Evolutionary conservation across 2,113 vertebrate species (phyloP).

Genomic region (Gadus chalcogrammus): DNA sequence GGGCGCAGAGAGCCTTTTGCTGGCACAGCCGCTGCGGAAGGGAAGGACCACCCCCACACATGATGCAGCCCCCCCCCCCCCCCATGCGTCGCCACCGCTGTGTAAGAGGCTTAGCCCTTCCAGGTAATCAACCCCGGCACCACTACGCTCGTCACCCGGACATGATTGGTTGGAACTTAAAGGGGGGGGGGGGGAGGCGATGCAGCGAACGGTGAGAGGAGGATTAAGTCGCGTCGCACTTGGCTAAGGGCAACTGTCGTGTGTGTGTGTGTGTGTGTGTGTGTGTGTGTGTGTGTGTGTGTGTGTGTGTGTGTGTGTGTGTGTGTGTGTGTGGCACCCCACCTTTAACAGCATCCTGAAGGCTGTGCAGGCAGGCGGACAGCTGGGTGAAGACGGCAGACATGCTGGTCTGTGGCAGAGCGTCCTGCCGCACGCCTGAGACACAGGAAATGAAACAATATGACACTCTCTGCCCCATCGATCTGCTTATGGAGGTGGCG

Average conservation of each 20-base stretch:
- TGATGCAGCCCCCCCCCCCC: not conserved
- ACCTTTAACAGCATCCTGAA: conserved; percentile 90
- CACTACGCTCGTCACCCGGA: no score
- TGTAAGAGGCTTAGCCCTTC: not conserved
- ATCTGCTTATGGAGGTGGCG: not conserved
- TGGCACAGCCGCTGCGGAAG: not conserved
- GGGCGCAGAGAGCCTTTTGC: no score
- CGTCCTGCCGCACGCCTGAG: conserved; percentile 76
- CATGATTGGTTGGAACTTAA: no score
- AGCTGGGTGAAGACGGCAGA: conserved; percentile 86
- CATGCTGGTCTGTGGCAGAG: conserved; percentile 83
- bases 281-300: no score
- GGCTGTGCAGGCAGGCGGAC: conserved; percentile 82
- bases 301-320: no score
- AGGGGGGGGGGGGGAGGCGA: no score
- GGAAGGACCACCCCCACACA: not conserved
- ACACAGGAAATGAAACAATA: conserved; percentile 5
- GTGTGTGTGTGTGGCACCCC: conserved; percentile 32
- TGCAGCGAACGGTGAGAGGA: no score
- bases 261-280: no score
- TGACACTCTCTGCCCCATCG: not conserved
- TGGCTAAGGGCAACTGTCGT: no score
- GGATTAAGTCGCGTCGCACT: no score
- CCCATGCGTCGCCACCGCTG: not conserved
- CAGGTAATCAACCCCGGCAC: not conserved